phyloP scores from a whole-genome alignment of 2,797 vertebrate genomes.

The Dallia pectoralis region DNA sequence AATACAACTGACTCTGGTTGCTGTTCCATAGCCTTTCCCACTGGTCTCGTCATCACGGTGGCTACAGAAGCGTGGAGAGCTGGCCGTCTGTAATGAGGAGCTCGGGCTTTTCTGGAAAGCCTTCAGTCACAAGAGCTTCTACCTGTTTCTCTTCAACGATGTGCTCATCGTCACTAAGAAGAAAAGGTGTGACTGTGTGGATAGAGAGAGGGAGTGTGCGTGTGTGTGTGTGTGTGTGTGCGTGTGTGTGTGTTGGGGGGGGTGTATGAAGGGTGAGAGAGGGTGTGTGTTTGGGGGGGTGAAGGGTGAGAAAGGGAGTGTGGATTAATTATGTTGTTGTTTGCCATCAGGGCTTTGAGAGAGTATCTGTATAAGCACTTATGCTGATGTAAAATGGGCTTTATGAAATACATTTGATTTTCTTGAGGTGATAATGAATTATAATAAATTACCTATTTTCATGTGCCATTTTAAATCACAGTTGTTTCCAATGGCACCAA shows the following conservation, averaged over 20 bases:
- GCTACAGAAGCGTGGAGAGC: conserved; percentile 88
- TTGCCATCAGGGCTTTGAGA: too few species aligned
- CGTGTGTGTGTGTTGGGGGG: conserved; percentile 40
- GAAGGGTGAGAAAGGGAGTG: too few species aligned
- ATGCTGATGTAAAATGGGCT: too few species aligned
- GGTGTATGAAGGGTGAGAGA: conserved; percentile 28
- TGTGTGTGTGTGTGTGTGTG: conserved; percentile 55
- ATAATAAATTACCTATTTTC: too few species aligned
- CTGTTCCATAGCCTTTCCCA: conserved; percentile 79
- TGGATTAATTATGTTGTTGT: too few species aligned
- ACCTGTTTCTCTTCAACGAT: conserved; percentile 92
- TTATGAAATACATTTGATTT: too few species aligned
- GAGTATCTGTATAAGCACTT: too few species aligned
- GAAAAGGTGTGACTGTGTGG: conserved; percentile 79
- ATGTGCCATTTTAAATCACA: too few species aligned
- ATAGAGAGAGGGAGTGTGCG: conserved; percentile 43
- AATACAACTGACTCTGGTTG: not conserved
- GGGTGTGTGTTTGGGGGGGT: conserved; percentile 1
- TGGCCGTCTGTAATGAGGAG: conserved; percentile 79
- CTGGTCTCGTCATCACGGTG: conserved; percentile 89
- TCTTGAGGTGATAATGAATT: too few species aligned
- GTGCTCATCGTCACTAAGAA: conserved; percentile 93
- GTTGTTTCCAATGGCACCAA: too few species aligned
- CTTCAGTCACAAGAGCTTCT: conserved; percentile 78
- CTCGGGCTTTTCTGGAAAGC: conserved; percentile 84